Evolutionary conservation across 2,888 invertebrate species (phyloP).

Genomic region (Calameuta idolon): DNA sequence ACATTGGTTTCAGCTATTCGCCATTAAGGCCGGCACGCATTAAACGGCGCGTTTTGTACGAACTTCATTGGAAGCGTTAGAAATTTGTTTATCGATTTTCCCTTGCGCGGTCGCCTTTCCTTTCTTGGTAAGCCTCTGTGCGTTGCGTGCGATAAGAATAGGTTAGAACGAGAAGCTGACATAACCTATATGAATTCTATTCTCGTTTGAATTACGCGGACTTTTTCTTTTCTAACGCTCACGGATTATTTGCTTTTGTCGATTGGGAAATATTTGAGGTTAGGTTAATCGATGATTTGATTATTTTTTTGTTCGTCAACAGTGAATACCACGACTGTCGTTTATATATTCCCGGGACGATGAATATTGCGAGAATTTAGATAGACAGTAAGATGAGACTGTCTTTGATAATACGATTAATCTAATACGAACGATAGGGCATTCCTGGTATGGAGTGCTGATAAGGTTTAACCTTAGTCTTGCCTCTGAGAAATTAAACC

Average conservation of each 20-base stretch:
- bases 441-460: background rate
- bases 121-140: background rate
- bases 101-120: background rate
- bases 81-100: background rate
- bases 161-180: background rate
- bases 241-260: background rate
- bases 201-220: background rate
- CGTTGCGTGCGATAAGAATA: background rate
- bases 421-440: background rate
- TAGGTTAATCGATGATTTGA: background rate
- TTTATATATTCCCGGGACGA: background rate
- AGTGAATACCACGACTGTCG: background rate
- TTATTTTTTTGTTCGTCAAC: too few species aligned
- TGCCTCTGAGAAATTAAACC: background rate
- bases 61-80: background rate
- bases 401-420: background rate
- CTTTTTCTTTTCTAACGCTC: background rate
- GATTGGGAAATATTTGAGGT: background rate
- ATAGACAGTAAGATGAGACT: background rate
- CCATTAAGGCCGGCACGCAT: background rate
- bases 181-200: background rate
- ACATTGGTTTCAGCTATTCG: background rate
- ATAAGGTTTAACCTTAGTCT: slow-evolving; percentile 2
- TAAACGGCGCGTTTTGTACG: background rate
- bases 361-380: background rate